Conservation (phyloP, 2,113 vertebrate genomes). For the Phalacrocorax aristotelis region DNA sequence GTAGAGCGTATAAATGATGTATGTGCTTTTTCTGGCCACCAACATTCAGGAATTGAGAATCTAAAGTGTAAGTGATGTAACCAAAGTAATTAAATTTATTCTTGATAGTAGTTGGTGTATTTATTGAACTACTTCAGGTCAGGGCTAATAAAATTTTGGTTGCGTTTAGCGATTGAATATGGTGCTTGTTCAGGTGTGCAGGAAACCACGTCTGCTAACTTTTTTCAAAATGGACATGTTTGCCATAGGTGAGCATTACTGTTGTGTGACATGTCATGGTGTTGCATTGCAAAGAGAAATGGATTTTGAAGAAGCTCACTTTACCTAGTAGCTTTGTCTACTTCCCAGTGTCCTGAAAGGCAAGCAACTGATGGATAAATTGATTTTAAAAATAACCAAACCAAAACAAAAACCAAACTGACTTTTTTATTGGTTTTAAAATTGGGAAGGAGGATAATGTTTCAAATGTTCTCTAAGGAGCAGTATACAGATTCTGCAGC, state of each 20-base stretch:
- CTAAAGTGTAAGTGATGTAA: background rate
- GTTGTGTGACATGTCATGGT: background rate
- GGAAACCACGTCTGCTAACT: background rate
- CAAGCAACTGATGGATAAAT: background rate
- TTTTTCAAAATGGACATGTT: background rate
- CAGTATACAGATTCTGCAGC: background rate
- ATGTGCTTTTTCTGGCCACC: background rate
- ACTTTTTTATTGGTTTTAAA: background rate
- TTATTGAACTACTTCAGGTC: background rate
- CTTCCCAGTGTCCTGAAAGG: background rate
- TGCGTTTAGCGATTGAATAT: background rate
- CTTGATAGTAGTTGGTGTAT: background rate
- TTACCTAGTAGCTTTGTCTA: background rate
- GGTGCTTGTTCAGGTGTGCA: background rate
- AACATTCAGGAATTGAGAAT: background rate
- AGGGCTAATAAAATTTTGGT: background rate
- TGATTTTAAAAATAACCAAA: background rate
- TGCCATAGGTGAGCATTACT: background rate
- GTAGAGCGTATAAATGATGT: background rate
- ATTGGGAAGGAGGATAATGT: background rate
- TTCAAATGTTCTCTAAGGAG: background rate
- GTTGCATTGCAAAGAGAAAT: background rate
- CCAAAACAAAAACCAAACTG: no score
- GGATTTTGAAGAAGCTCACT: background rate
- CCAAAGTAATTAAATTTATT: background rate